Evolutionary conservation across 2,888 invertebrate species (phyloP).

Genomic region (Ophion ventricosus): DNA sequence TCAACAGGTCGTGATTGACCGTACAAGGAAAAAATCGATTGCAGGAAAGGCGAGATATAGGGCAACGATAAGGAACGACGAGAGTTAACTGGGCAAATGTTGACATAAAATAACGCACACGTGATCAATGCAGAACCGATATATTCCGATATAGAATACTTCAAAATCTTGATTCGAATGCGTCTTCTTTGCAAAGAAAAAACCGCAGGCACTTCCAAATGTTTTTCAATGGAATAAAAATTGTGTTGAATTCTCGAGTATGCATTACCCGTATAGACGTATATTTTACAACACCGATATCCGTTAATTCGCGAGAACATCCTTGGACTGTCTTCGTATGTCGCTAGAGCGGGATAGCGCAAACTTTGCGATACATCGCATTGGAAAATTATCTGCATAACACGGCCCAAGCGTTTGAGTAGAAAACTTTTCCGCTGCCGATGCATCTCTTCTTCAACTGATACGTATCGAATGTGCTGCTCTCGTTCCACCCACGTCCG

Average conservation of each 20-base stretch:
- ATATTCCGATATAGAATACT: neutral
- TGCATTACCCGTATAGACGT: neutral
- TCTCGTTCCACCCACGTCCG: neutral
- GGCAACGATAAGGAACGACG: neutral
- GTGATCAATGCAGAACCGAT: neutral
- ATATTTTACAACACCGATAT: too few relatives aligned
- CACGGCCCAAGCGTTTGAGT: slow-evolving; percentile 40
- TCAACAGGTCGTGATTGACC: slow-evolving; percentile 75
- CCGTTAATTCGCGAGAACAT: neutral
- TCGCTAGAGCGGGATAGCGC: neutral
- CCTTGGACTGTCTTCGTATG: neutral
- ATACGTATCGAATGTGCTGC: neutral
- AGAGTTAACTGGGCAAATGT: neutral
- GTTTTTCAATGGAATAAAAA: neutral
- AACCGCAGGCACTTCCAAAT: neutral
- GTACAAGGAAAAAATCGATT: slow-evolving; percentile 70
- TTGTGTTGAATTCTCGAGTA: neutral
- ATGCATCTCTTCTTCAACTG: slow-evolving; percentile 13
- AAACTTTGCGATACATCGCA: neutral
- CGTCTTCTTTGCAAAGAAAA: too few relatives aligned
- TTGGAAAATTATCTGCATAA: neutral
- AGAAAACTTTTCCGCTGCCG: slow-evolving; percentile 44
- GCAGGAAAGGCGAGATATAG: slow-evolving; percentile 10
- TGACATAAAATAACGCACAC: neutral
- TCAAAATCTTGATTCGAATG: neutral